A percentile compares a stretch with the other conserved stretches of the same genome.
Evolutionary conservation across 92 coral and sea anemone genomes (phyloP).

Genomic region (Anthopleura xanthogrammica): DNA sequence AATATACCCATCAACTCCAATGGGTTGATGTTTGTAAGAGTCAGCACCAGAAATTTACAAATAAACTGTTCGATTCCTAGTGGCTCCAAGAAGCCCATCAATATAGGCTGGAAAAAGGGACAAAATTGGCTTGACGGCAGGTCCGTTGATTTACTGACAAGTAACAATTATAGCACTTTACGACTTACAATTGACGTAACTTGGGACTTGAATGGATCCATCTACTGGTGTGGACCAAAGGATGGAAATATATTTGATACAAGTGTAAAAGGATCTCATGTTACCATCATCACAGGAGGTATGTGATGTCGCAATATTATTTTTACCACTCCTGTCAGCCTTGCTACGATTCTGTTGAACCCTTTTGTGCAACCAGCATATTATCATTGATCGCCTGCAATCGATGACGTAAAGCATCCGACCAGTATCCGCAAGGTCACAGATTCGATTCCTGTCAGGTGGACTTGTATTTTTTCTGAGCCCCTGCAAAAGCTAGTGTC

Average conservation of each 20-base stretch:
- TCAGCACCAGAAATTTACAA: constrained; percentile 2
- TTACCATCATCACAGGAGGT: constrained; percentile 19
- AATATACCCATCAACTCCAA: not conserved
- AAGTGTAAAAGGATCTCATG: not conserved
- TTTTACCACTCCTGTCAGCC: too few species aligned
- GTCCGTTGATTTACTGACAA: not conserved
- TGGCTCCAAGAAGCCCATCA: not conserved
- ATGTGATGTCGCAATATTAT: not conserved
- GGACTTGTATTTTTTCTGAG: too few species aligned
- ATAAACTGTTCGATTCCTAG: constrained; percentile 15
- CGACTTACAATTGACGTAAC: not conserved
- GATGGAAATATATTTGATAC: not conserved
- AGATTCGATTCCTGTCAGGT: too few species aligned
- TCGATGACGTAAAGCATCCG: too few species aligned
- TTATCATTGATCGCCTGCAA: too few species aligned
- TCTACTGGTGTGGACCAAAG: constrained; percentile 15
- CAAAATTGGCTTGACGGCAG: not conserved
- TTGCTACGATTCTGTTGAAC: too few species aligned
- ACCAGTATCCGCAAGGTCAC: too few species aligned
- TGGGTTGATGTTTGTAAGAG: not conserved
- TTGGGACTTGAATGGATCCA: constrained; percentile 19
- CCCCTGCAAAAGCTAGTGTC: too few species aligned
- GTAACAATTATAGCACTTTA: not conserved
- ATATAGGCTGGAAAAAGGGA: constrained; percentile 2
- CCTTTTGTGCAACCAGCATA: too few species aligned